Evolutionary conservation across 2,113 vertebrate genomes (phyloP).

Genomic region (Thermophis baileyi): DNA sequence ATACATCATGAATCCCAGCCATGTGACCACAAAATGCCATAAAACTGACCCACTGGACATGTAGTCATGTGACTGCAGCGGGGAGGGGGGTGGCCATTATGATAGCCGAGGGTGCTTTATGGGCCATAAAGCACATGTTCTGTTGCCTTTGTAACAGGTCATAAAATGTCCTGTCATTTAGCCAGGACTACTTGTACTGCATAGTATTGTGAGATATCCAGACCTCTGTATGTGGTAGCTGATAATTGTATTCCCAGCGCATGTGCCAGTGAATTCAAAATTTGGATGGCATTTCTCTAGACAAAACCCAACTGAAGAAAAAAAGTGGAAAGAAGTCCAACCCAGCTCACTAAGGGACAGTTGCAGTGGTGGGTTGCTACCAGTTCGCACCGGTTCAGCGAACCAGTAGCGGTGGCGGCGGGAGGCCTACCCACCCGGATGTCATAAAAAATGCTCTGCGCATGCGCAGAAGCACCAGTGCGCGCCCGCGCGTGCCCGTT

Average conservation of each 20-base stretch:
- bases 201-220: background rate
- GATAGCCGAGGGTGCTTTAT: background rate
- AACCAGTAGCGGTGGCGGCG: too few species aligned
- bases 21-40: background rate
- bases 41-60: too few species aligned
- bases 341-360: background rate
- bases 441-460: too few species aligned
- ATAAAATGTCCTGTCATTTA: background rate
- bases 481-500: too few species aligned
- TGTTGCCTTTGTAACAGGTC: background rate
- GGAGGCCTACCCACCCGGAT: too few species aligned
- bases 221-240: background rate
- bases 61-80: too few species aligned
- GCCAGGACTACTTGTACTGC: background rate
- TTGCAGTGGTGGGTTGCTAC: too few species aligned
- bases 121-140: background rate
- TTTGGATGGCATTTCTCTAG: background rate
- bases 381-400: too few species aligned
- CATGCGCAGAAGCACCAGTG: too few species aligned
- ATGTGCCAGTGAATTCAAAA: background rate
- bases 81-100: background rate
- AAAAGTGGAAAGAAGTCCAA: background rate
- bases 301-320: background rate
- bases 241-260: background rate
- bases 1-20: background rate